Conservation (phyloP, 2,888 invertebrate species). For the Lymantria monacha region DNA sequence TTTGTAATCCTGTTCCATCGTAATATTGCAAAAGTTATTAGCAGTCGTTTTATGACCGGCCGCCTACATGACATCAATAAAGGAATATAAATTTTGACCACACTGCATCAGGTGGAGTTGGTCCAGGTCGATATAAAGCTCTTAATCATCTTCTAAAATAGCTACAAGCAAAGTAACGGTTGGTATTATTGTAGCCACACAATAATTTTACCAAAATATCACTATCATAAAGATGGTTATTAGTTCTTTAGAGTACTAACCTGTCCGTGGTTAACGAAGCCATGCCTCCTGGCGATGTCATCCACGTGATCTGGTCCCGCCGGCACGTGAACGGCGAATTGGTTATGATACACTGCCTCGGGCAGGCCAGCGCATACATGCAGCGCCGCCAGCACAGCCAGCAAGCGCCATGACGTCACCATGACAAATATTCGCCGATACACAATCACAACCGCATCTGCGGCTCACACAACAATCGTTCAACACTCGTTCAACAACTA, state of each 20-base stretch:
- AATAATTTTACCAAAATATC: too few species aligned
- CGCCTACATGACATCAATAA: too few species aligned
- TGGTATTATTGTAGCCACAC: too few species aligned
- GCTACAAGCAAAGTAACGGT: too few species aligned
- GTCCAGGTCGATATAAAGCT: too few species aligned
- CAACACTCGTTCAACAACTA: slow-evolving; percentile 23
- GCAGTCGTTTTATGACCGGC: too few species aligned
- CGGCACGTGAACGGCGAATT: slow-evolving; percentile 93
- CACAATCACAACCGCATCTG: slow-evolving; percentile 57
- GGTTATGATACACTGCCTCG: slow-evolving; percentile 86
- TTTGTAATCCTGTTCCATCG: too few species aligned
- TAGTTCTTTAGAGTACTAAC: slow-evolving; percentile 76
- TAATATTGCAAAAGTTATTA: too few species aligned
- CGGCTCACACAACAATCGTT: slow-evolving; percentile 35
- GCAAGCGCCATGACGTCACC: slow-evolving; percentile 72
- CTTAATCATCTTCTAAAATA: too few species aligned
- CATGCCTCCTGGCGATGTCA: slow-evolving; percentile 90
- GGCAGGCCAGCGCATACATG: slow-evolving; percentile 44
- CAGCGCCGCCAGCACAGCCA: slow-evolving; percentile 56
- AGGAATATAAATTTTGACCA: too few species aligned
- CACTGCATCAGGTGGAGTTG: too few species aligned
- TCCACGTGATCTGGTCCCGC: slow-evolving; percentile 87
- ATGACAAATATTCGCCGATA: slow-evolving; percentile 48
- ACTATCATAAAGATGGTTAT: too few species aligned
- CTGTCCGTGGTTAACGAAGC: slow-evolving; percentile 94